Conservation (phyloP, 2,797 vertebrate genomes). For the Spatula versicolor region DNA sequence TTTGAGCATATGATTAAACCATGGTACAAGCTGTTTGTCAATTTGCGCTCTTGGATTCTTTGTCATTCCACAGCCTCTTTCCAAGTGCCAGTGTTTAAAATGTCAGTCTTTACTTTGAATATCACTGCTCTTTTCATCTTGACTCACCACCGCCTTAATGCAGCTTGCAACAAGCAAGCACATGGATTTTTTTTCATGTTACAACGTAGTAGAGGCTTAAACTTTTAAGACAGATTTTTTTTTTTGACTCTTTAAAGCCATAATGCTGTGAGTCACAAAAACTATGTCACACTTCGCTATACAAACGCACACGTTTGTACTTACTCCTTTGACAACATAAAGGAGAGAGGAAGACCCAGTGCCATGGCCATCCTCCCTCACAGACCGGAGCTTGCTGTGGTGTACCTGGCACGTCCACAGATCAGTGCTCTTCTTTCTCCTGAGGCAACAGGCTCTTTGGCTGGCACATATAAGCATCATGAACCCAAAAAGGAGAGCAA, state of each 20-base stretch:
- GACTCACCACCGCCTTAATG: background rate
- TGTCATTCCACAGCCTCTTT: background rate
- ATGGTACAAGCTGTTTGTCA: slow-evolving; percentile 18
- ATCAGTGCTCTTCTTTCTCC: background rate
- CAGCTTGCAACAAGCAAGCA: background rate
- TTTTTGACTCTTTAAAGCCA: slow-evolving; percentile 23
- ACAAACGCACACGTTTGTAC: background rate
- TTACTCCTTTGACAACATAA: background rate
- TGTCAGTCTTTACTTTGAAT: slow-evolving; percentile 40
- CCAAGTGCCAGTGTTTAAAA: slow-evolving; percentile 41
- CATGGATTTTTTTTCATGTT: background rate
- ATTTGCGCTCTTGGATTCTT: slow-evolving; percentile 25
- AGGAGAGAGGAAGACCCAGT: background rate
- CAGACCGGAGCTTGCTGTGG: background rate
- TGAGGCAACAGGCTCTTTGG: background rate
- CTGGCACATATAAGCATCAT: background rate
- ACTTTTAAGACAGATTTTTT: slow-evolving; percentile 5
- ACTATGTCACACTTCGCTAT: background rate
- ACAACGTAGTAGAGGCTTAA: background rate
- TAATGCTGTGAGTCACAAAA: slow-evolving; percentile 28
- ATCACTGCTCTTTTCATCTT: slow-evolving; percentile 48
- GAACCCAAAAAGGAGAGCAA: background rate
- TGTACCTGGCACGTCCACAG: background rate
- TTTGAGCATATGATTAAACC: slow-evolving; percentile 15
- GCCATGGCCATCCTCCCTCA: background rate